A percentile compares a stretch with the other conserved stretches of the same genome.
Evolutionary conservation across 2,797 vertebrate species (phyloP).

Genomic region (Heliangelus exortis): DNA sequence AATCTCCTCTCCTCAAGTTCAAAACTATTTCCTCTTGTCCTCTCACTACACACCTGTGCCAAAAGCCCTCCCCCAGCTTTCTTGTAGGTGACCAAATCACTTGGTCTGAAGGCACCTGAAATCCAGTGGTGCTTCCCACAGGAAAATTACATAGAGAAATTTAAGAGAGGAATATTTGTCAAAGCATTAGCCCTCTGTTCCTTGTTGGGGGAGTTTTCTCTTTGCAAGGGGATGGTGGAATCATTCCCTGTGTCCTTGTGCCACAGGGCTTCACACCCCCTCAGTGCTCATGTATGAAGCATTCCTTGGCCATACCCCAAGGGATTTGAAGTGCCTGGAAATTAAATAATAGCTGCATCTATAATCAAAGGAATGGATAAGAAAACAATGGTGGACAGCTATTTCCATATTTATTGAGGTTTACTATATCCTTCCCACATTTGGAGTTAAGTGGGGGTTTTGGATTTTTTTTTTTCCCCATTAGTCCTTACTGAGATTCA

Average conservation of each 20-base stretch:
- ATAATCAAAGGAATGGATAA: neutral
- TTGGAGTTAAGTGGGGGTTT: neutral
- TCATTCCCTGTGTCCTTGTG: neutral
- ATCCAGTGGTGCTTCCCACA: neutral
- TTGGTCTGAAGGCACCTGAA: neutral
- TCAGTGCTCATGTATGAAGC: accelerated
- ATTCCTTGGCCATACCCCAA: neutral
- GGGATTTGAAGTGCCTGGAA: neutral
- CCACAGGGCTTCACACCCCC: neutral
- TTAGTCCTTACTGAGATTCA: neutral
- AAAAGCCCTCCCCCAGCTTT: too few species aligned
- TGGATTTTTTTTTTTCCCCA: neutral
- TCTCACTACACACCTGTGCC: too few species aligned
- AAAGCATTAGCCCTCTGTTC: neutral
- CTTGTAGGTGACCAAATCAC: too few species aligned
- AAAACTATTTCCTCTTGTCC: too few species aligned
- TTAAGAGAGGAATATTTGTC: neutral
- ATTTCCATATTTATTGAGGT: neutral
- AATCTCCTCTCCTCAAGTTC: too few species aligned
- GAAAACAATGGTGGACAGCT: neutral
- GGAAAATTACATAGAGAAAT: neutral
- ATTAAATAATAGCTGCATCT: neutral
- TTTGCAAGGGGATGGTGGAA: neutral
- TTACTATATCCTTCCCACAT: neutral
- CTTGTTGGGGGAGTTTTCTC: neutral